phyloP scores from a whole-genome alignment of 2,113 vertebrate species.

The Tachycineta bicolor region DNA sequence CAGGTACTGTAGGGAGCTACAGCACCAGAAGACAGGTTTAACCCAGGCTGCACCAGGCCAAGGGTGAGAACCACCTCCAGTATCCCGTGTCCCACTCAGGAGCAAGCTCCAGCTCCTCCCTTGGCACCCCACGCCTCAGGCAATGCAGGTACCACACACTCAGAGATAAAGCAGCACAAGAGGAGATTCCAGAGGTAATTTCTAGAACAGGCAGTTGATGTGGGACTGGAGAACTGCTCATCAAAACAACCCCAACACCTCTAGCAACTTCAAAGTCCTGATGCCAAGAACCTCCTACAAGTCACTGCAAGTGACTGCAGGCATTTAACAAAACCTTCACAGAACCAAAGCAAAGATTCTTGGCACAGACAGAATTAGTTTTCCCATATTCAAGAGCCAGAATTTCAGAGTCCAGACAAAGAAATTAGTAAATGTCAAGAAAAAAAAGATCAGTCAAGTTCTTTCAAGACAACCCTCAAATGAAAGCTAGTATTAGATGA shows the following conservation, averaged over 20 bases:
- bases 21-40: neutral
- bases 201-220: neutral
- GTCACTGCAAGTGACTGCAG: rapidly evolving
- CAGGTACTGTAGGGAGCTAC: neutral
- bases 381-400: neutral
- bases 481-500: neutral
- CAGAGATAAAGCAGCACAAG: neutral
- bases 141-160: neutral
- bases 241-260: neutral
- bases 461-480: neutral
- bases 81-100: rapidly evolving
- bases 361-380: neutral
- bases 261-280: neutral
- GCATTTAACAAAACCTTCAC: neutral
- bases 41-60: neutral
- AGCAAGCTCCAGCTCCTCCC: neutral
- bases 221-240: neutral
- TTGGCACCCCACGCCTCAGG: rapidly evolving
- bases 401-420: neutral
- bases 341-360: neutral
- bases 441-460: neutral
- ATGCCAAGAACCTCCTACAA: neutral
- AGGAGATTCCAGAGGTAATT: neutral
- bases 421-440: neutral
- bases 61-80: neutral